Conservation (phyloP, 37 sponge, comb jelly and placozoan genomes). For the Haliclona indistincta region DNA sequence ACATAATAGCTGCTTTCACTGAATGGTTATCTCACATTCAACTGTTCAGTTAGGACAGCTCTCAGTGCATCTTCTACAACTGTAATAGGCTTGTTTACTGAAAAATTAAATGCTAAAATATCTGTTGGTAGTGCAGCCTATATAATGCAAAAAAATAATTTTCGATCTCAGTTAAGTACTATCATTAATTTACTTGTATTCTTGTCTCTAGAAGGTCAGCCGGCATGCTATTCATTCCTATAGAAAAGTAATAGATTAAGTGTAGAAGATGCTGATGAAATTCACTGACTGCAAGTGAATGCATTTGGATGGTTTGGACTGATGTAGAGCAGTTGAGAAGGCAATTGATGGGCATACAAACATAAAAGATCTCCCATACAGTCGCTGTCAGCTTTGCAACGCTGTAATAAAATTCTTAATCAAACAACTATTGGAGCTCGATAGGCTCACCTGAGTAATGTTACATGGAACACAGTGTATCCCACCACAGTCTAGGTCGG, state of each 20-base stretch:
- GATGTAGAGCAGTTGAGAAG: constrained; percentile 75
- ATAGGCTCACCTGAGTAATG: constrained; percentile 26
- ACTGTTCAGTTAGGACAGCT: background rate
- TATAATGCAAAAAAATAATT: background rate
- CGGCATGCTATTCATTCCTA: background rate
- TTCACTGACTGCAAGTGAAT: constrained; percentile 63
- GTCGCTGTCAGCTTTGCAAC: constrained; percentile 53
- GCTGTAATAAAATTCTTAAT: constrained; percentile 4
- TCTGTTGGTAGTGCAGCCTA: background rate
- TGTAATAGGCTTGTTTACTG: background rate
- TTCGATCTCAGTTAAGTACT: background rate
- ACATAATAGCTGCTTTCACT: background rate
- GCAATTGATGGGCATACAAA: constrained; percentile 58
- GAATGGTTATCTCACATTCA: background rate
- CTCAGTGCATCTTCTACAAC: background rate
- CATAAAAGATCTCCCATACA: constrained; percentile 71
- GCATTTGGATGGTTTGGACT: constrained; percentile 37
- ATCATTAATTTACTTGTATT: constrained; percentile 5
- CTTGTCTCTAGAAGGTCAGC: background rate
- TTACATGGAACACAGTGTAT: constrained; percentile 65
- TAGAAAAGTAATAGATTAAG: background rate
- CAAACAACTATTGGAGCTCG: background rate
- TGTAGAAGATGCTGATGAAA: background rate
- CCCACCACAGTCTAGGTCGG: constrained; percentile 85
- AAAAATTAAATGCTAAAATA: background rate